A percentile compares a stretch with the other conserved stretches of the same genome.
Evolutionary conservation across 2,888 invertebrate genomes (phyloP).

Genomic region (Trachelus tabidus): DNA sequence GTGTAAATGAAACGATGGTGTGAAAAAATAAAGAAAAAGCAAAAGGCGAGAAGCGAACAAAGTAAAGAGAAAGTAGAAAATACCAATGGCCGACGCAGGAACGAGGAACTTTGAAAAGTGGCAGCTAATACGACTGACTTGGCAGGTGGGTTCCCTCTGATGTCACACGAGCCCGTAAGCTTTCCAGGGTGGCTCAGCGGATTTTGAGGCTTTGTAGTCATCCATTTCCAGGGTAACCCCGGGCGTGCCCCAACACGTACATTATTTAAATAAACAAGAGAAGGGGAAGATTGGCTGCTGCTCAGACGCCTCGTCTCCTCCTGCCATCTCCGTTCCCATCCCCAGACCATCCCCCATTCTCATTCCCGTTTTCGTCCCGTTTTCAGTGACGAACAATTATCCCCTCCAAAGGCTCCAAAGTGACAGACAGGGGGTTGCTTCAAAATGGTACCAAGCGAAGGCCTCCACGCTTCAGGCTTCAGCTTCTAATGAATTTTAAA

Average conservation of each 20-base stretch:
- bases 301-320: slow-evolving; percentile 29
- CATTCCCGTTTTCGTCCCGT: slow-evolving; percentile 8
- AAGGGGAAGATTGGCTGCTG: slow-evolving; percentile 51
- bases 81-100: not conserved
- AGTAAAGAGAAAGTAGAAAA: not conserved
- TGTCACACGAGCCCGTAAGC: slow-evolving; percentile 32
- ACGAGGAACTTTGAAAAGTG: slow-evolving; percentile 29
- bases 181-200: slow-evolving; percentile 31
- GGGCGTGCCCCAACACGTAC: slow-evolving; percentile 37
- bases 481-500: slow-evolving; percentile 65
- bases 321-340: slow-evolving; percentile 18
- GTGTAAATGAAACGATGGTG: not conserved
- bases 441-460: slow-evolving; percentile 29
- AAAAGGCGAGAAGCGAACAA: not conserved
- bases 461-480: slow-evolving; percentile 26
- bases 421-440: slow-evolving; percentile 36
- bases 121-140: slow-evolving; percentile 35
- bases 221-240: slow-evolving; percentile 52
- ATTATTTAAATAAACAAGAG: slow-evolving; percentile 66
- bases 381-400: slow-evolving; percentile 64
- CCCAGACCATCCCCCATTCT: slow-evolving; percentile 1
- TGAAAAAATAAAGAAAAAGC: slow-evolving; percentile 11
- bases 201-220: slow-evolving; percentile 63
- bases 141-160: slow-evolving; percentile 45
- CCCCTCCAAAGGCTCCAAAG: slow-evolving; percentile 44